These are phyloP conservation scores for Palythoa caribaeorum DNA, from an alignment of 92 coral and sea anemone species.

Conservation along the genomic window DNA sequence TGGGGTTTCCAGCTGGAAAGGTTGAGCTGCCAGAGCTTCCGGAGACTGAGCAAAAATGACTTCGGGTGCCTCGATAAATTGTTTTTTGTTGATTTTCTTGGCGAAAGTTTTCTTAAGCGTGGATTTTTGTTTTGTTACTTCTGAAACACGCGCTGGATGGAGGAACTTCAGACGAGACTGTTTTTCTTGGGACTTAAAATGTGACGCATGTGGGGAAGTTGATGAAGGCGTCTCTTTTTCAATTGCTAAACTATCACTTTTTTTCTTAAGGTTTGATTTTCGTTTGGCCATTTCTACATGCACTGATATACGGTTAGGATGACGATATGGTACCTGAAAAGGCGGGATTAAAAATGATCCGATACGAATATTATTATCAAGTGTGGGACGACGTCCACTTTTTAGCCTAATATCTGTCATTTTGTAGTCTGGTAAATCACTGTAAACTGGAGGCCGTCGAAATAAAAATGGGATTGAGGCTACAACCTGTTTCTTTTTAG, in stretches of 20 bases:
- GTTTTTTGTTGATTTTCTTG: conserved; percentile 32
- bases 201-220: too few species aligned
- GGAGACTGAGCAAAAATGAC: conserved; percentile 4
- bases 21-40: conserved; percentile 23
- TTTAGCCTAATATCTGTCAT: not conserved
- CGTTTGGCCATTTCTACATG: conserved; percentile 74
- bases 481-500: conserved; percentile 28
- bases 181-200: too few species aligned
- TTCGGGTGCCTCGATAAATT: conserved; percentile 30
- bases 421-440: not conserved
- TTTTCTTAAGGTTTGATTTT: conserved; percentile 25
- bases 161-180: too few species aligned
- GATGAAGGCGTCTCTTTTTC: too few species aligned
- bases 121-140: conserved; percentile 63
- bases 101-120: not conserved
- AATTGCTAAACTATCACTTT: too few species aligned
- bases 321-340: conserved; percentile 7
- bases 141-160: conserved; percentile 66
- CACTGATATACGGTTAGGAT: conserved; percentile 58
- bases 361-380: not conserved
- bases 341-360: not conserved
- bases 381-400: not conserved
- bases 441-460: not conserved
- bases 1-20: conserved; percentile 34
- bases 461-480: not conserved